Evolutionary conservation across 2,888 invertebrate genomes (phyloP).

Genomic region (Anodontia alba): DNA sequence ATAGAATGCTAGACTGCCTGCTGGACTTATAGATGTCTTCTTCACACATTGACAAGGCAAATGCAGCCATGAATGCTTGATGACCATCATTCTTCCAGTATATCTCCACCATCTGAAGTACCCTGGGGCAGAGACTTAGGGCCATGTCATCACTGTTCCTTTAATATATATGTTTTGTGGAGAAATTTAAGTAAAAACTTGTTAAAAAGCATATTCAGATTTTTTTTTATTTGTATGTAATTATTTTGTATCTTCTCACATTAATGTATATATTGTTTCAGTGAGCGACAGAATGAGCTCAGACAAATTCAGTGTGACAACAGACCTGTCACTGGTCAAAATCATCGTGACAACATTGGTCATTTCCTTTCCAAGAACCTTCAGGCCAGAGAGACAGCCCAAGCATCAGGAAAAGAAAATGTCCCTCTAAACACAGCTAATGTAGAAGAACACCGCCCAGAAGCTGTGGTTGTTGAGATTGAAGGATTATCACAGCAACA

Average conservation of each 20-base stretch:
- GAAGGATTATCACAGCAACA: conserved; percentile 81
- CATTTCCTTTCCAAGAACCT: conserved; percentile 76
- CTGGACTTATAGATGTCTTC: no score
- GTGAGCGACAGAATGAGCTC: conserved; percentile 82
- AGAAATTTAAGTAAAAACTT: no score
- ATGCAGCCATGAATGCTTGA: not conserved
- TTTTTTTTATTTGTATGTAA: no score
- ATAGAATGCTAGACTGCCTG: not conserved
- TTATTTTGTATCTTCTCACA: no score
- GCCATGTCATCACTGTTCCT: no score
- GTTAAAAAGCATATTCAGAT: no score
- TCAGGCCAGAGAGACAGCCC: conserved; percentile 52
- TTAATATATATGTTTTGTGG: no score
- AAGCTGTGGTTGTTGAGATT: conserved; percentile 82
- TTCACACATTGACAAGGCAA: not conserved
- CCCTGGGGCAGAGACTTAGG: no score
- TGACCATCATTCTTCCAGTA: not conserved
- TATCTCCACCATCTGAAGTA: no score
- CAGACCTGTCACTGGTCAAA: conserved; percentile 81
- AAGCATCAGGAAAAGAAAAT: conserved; percentile 66
- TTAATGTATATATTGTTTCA: no score
- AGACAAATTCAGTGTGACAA: conserved; percentile 78
- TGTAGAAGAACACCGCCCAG: conserved; percentile 80
- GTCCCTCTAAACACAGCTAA: conserved; percentile 74
- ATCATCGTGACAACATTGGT: conserved; percentile 72